Conservation (phyloP, 1,140 invertebrate species). For the Venustaconcha ellipsiformis region DNA sequence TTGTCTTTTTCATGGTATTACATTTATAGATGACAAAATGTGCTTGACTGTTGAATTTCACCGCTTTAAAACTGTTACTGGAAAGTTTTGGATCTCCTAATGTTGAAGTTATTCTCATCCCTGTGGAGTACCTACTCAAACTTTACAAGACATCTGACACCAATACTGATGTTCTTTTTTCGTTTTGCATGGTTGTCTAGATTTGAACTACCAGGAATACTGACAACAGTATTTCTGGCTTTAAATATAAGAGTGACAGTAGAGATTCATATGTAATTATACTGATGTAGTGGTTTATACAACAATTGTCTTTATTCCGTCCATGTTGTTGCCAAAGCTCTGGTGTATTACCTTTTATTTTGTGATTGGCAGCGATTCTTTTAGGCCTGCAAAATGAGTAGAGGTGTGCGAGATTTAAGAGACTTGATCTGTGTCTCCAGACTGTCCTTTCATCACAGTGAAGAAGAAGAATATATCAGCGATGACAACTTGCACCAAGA, state of each 20-base stretch:
- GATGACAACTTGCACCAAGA: slow-evolving; percentile 18
- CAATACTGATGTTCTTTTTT: slow-evolving; percentile 24
- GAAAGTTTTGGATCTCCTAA: too few relatives aligned
- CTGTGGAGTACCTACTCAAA: too few relatives aligned
- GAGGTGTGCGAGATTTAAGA: slow-evolving; percentile 27
- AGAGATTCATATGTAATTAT: slow-evolving; percentile 16
- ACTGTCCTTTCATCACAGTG: slow-evolving; percentile 25
- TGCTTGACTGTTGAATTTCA: too few relatives aligned
- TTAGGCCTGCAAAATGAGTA: slow-evolving; percentile 13
- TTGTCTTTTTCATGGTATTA: too few relatives aligned
- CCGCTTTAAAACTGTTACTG: too few relatives aligned
- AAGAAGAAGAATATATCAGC: slow-evolving; percentile 23
- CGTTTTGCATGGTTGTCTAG: slow-evolving; percentile 20
- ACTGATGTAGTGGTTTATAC: neutral
- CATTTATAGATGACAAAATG: too few relatives aligned
- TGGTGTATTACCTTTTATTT: too few relatives aligned
- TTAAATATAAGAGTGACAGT: slow-evolving; percentile 16
- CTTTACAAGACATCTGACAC: neutral
- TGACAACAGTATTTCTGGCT: slow-evolving; percentile 10
- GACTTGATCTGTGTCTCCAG: slow-evolving; percentile 31
- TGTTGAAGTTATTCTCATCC: too few relatives aligned
- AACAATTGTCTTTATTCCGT: slow-evolving; percentile 13
- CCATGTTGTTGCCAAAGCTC: neutral
- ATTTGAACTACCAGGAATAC: slow-evolving; percentile 10
- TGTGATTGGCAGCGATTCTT: too few relatives aligned